phyloP scores from a whole-genome alignment of 2,888 invertebrate genomes.

The Selenia dentaria region DNA sequence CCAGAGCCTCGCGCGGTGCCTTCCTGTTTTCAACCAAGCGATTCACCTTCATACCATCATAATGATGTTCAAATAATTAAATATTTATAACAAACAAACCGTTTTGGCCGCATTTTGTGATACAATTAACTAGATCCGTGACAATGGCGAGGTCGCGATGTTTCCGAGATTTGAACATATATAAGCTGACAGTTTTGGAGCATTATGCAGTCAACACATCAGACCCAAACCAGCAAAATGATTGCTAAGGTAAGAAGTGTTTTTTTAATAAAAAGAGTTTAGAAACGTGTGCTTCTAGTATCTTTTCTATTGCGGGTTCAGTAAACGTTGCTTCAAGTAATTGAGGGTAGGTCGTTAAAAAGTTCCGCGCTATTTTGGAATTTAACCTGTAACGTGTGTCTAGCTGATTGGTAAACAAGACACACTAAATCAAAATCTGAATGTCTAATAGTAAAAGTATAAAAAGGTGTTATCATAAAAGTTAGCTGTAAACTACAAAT shows the following conservation, averaged over 20 bases:
- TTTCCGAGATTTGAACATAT: slow-evolving; percentile 58
- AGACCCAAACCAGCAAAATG: slow-evolving; percentile 54
- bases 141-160: slow-evolving; percentile 56
- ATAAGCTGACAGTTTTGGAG: slow-evolving; percentile 57
- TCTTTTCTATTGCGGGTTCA: too few species aligned
- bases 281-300: too few species aligned
- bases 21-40: slow-evolving; percentile 33
- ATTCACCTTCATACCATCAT: slow-evolving; percentile 46
- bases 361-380: too few species aligned
- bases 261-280: slow-evolving; percentile 2
- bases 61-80: slow-evolving; percentile 41
- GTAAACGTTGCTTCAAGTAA: too few species aligned
- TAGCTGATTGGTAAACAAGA: too few species aligned
- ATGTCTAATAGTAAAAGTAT: too few species aligned
- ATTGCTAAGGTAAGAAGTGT: slow-evolving; percentile 60
- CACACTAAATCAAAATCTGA: too few species aligned
- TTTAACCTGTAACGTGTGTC: too few species aligned
- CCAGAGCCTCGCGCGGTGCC: slow-evolving; percentile 17
- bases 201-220: slow-evolving; percentile 53
- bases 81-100: slow-evolving; percentile 44
- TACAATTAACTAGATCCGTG: slow-evolving; percentile 56
- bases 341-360: too few species aligned
- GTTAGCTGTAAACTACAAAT: too few species aligned
- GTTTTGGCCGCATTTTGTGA: slow-evolving; percentile 43
- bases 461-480: too few species aligned